Conservation (phyloP, 2,797 vertebrate species). For the Oreochromis mossambicus region DNA sequence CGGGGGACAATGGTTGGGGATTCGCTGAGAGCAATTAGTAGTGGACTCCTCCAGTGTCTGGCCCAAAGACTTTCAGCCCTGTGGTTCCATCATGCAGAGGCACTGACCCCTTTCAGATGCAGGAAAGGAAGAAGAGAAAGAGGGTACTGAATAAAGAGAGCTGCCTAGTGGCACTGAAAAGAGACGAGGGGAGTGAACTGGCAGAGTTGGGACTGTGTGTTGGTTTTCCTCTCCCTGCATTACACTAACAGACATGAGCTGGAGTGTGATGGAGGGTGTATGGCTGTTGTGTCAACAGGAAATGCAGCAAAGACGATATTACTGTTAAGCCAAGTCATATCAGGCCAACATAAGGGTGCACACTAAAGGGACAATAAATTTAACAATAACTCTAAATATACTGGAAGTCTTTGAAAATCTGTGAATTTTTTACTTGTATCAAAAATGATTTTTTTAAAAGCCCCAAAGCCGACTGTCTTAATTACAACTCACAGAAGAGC, state of each 20-base stretch:
- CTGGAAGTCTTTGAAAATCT: neutral
- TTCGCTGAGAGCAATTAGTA: slow-evolving; percentile 73
- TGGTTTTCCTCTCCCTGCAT: slow-evolving; percentile 70
- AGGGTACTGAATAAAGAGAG: slow-evolving; percentile 38
- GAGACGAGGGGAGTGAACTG: slow-evolving; percentile 55
- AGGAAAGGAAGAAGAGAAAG: slow-evolving; percentile 60
- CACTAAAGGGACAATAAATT: neutral
- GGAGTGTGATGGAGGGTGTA: slow-evolving; percentile 59
- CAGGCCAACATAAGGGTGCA: slow-evolving; percentile 5
- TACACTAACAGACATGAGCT: slow-evolving; percentile 61
- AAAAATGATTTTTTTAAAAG: neutral
- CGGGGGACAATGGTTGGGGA: slow-evolving; percentile 56
- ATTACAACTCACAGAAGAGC: neutral
- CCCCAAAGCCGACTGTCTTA: neutral
- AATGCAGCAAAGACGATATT: slow-evolving; percentile 38
- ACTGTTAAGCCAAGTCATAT: slow-evolving; percentile 22
- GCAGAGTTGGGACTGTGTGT: slow-evolving; percentile 56
- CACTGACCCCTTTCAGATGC: slow-evolving; percentile 71
- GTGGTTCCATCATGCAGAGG: slow-evolving; percentile 70
- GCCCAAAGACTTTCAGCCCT: slow-evolving; percentile 69
- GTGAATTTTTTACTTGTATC: neutral
- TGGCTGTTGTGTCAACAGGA: slow-evolving; percentile 57
- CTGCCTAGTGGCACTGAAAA: slow-evolving; percentile 67
- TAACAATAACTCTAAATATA: neutral
- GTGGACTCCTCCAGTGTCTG: slow-evolving; percentile 73